Evolutionary conservation across 2,113 vertebrate genomes (phyloP).

Genomic region (Leuciscus idus): DNA sequence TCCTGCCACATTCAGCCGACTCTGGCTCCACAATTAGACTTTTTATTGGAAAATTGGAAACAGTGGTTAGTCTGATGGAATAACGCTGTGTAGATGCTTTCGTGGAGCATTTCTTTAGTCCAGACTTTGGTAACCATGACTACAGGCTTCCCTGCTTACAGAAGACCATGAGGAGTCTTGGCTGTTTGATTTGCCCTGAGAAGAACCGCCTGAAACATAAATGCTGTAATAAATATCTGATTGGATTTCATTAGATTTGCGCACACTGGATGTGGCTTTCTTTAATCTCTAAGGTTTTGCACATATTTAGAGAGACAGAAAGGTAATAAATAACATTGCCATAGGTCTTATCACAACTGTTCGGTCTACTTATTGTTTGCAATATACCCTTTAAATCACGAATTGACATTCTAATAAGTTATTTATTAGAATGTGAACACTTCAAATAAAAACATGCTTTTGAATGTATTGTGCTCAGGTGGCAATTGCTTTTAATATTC

Average conservation of each 20-base stretch:
- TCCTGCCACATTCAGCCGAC: slow-evolving; percentile 22
- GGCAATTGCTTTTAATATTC: background rate
- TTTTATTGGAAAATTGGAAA: slow-evolving; percentile 52
- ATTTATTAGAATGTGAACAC: background rate
- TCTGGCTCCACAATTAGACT: background rate
- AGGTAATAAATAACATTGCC: background rate
- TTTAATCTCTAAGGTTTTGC: background rate
- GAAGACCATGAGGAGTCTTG: slow-evolving; percentile 18
- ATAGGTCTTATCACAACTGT: background rate
- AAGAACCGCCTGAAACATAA: slow-evolving; percentile 14
- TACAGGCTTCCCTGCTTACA: slow-evolving; percentile 40
- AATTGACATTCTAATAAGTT: background rate
- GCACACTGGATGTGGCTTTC: background rate
- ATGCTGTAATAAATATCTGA: slow-evolving; percentile 31
- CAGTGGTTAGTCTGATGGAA: slow-evolving; percentile 41
- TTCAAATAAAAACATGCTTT: background rate
- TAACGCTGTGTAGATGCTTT: slow-evolving; percentile 28
- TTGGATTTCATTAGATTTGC: slow-evolving; percentile 13
- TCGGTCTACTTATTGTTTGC: background rate
- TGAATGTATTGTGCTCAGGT: background rate
- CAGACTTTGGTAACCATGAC: slow-evolving; percentile 56
- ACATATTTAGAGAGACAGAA: background rate
- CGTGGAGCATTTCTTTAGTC: slow-evolving; percentile 20
- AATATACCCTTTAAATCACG: background rate
- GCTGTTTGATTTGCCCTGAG: slow-evolving; percentile 17